These are phyloP conservation scores for Tenebrio molitor DNA, from an alignment of 1,140 invertebrate species.

Conservation along the genomic window DNA sequence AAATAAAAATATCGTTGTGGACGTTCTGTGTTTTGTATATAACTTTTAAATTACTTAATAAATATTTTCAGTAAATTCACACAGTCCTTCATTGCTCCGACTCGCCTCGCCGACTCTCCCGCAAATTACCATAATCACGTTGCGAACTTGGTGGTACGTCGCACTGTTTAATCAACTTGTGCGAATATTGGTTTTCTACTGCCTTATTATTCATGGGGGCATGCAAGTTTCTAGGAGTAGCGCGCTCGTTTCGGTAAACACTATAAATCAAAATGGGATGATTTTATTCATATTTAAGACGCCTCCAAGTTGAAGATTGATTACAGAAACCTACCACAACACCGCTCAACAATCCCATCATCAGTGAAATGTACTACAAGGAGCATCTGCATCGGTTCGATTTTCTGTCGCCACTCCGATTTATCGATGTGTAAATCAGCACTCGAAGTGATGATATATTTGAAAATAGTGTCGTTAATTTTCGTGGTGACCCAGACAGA, in stretches of 20 bases:
- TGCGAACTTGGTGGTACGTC: not conserved
- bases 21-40: conserved; percentile 53
- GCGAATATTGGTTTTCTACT: conserved; percentile 11
- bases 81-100: not conserved
- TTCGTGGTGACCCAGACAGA: not conserved
- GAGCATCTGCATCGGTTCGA: conserved; percentile 25
- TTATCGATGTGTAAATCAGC: conserved; percentile 34
- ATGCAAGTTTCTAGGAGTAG: not conserved
- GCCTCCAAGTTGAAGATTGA: conserved; percentile 32
- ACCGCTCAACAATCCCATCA: conserved; percentile 21
- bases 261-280: conserved; percentile 30
- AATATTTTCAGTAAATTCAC: conserved; percentile 51
- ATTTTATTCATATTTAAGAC: conserved; percentile 41
- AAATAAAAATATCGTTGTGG: conserved; percentile 42
- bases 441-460: conserved; percentile 11
- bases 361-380: conserved; percentile 11
- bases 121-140: not conserved
- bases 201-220: conserved; percentile 9
- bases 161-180: not conserved
- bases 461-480: conserved; percentile 30
- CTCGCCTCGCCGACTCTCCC: not conserved
- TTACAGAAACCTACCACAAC: not conserved
- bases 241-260: not conserved
- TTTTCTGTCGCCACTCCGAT: conserved; percentile 20
- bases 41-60: conserved; percentile 54